Evolutionary conservation across 2,113 vertebrate species (phyloP).

Genomic region (Indicator maculatus): DNA sequence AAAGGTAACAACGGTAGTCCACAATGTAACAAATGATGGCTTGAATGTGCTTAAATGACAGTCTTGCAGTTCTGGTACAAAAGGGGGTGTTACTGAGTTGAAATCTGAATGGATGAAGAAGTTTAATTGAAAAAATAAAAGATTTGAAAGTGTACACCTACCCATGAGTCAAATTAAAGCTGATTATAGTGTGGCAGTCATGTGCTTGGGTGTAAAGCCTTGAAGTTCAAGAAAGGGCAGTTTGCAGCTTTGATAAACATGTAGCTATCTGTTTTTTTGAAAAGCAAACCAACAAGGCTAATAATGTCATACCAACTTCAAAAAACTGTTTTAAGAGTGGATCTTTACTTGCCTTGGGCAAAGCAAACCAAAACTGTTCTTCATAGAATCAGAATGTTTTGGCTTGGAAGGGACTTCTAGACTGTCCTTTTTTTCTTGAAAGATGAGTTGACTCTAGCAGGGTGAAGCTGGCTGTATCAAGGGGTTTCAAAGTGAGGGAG

Average conservation of each 20-base stretch:
- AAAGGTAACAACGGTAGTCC: not conserved
- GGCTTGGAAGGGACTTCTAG: not conserved
- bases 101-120: not conserved
- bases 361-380: not conserved
- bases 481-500: not conserved
- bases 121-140: not conserved
- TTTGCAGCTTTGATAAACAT: not conserved
- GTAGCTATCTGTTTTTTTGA: not conserved
- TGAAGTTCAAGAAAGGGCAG: not conserved
- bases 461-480: not conserved
- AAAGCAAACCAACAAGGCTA: not conserved
- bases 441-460: not conserved
- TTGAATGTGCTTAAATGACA: not conserved
- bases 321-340: not conserved
- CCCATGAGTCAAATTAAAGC: not conserved
- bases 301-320: not conserved
- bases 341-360: not conserved
- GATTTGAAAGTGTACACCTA: not conserved
- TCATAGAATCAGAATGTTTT: not conserved
- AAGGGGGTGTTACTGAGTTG: not conserved
- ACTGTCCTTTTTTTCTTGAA: not conserved
- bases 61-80: not conserved
- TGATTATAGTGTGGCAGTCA: not conserved
- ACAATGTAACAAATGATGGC: not conserved
- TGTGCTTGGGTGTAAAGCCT: not conserved